phyloP scores from a whole-genome alignment of 2,113 vertebrate species.

The Cynocephalus volans region DNA sequence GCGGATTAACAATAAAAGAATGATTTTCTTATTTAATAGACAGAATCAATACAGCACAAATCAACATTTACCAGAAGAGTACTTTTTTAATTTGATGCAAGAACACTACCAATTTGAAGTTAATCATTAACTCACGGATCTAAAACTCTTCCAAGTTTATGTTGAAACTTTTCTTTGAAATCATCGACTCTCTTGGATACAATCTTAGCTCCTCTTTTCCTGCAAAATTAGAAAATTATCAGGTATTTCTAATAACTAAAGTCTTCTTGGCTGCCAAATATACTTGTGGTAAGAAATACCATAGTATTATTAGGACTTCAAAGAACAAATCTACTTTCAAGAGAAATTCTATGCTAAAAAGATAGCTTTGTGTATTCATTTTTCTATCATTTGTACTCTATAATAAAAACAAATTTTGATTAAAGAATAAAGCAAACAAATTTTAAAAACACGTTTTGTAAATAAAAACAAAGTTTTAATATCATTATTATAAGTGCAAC shows the following conservation, averaged over 20 bases:
- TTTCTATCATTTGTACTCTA: background rate
- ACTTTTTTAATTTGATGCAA: slow-evolving; percentile 18
- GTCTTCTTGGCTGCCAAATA: background rate
- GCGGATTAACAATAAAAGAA: background rate
- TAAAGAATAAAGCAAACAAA: slow-evolving; percentile 9
- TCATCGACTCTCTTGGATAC: slow-evolving; percentile 89
- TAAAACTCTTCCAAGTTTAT: slow-evolving; percentile 87
- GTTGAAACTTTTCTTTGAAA: slow-evolving; percentile 90
- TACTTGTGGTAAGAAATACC: background rate
- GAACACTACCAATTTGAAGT: slow-evolving; percentile 1
- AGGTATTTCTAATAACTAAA: background rate
- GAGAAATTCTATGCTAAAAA: slow-evolving; percentile 37
- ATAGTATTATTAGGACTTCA: background rate
- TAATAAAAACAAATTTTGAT: slow-evolving; percentile 52
- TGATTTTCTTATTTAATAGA: background rate
- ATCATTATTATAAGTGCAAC: background rate
- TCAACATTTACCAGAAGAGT: slow-evolving; percentile 1
- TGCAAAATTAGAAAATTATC: slow-evolving; percentile 81
- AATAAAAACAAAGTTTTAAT: slow-evolving; percentile 47
- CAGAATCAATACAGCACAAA: background rate
- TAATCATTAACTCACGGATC: slow-evolving; percentile 88
- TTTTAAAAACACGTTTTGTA: background rate
- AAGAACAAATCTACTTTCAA: slow-evolving; percentile 7
- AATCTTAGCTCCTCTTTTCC: slow-evolving; percentile 89
- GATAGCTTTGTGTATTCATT: slow-evolving; percentile 23